These are phyloP conservation scores for Trogon surrucura DNA, from an alignment of 2,113 vertebrate species.

Conservation along the genomic window DNA sequence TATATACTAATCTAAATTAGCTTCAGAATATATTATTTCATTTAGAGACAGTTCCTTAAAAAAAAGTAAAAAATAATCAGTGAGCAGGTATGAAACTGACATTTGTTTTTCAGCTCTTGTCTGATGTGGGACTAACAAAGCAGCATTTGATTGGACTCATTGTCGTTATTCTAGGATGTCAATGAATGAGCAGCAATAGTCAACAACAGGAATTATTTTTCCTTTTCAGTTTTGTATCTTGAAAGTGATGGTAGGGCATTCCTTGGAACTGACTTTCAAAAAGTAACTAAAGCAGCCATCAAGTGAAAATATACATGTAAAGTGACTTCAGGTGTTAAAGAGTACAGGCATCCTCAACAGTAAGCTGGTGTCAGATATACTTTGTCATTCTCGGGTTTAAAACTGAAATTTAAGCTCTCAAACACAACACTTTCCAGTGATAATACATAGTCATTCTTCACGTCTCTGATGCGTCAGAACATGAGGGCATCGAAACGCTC, in stretches of 20 bases:
- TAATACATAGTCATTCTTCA: rapidly evolving
- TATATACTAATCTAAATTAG: background rate
- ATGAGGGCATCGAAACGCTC: rapidly evolving
- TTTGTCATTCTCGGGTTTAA: background rate
- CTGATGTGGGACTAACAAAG: background rate
- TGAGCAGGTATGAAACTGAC: background rate
- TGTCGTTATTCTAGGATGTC: background rate
- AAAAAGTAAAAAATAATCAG: background rate
- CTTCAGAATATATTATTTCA: background rate
- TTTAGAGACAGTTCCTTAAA: background rate
- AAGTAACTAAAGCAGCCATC: background rate
- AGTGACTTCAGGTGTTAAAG: background rate
- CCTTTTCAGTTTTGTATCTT: background rate
- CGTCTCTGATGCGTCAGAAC: rapidly evolving
- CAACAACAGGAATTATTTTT: background rate
- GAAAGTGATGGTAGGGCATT: background rate
- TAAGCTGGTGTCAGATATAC: background rate
- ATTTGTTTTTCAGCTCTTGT: background rate
- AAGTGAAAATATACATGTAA: background rate
- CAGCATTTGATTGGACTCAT: background rate
- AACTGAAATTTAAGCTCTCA: background rate
- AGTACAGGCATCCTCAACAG: background rate
- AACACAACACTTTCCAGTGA: background rate
- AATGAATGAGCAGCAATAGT: background rate
- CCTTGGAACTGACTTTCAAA: background rate